Conservation (phyloP, 2,888 invertebrate genomes). For the Leucophenga maculata region DNA sequence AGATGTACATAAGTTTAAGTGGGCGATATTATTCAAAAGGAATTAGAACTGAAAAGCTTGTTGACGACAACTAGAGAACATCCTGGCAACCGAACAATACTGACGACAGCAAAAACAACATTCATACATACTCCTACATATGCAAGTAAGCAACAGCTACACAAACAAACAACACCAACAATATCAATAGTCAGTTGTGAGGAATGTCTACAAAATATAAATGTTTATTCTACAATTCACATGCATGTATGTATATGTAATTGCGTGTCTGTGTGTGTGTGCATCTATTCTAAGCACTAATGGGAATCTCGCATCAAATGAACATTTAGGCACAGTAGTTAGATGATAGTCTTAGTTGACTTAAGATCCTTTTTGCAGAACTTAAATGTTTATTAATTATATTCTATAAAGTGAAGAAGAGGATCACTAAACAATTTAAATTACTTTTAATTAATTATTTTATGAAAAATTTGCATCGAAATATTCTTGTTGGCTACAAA, state of each 20-base stretch:
- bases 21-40: slow-evolving; percentile 65
- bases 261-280: slow-evolving; percentile 23
- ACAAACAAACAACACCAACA: neutral
- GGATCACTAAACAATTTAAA: too few relatives aligned
- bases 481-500: too few relatives aligned
- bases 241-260: slow-evolving; percentile 29
- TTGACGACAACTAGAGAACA: slow-evolving; percentile 38
- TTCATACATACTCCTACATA: neutral
- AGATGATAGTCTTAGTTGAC: too few relatives aligned
- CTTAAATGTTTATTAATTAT: too few relatives aligned
- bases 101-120: neutral
- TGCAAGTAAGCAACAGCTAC: neutral
- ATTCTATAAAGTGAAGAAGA: too few relatives aligned
- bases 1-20: slow-evolving; percentile 63
- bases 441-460: too few relatives aligned
- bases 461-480: too few relatives aligned
- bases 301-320: neutral
- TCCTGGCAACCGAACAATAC: too few relatives aligned
- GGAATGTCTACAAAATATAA: neutral
- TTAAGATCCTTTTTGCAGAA: too few relatives aligned
- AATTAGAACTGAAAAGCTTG: slow-evolving; percentile 60
- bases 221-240: slow-evolving; percentile 3
- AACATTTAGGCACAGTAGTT: neutral
- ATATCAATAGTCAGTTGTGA: neutral
- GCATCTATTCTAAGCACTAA: slow-evolving; percentile 5